Evolutionary conservation across 2,888 invertebrate genomes (phyloP), one percentile per base, ranked within the genome.

Genomic region (Corythucha ciliata): DNA sequence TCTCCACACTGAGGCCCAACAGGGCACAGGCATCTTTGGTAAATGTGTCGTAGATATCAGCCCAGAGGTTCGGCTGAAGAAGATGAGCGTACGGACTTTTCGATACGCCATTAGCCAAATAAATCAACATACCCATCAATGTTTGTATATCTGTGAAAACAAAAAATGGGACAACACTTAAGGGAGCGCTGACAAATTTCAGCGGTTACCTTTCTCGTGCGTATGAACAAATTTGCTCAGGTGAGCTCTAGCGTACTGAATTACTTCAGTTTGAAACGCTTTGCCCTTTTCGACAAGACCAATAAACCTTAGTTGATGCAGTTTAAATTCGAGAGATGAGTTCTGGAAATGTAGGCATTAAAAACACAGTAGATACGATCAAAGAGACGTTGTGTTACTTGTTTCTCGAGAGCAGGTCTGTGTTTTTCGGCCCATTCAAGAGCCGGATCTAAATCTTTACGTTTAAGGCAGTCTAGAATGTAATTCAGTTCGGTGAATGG

Each of bases 21-120:
- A 94, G 74, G 52, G 84, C 78, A 70, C 96, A 96, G 14, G 96
- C 90, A 70, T 96, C 96, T 62, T 83, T 78, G 24, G 89, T 80
- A 69, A 96, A 97, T 58, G 87, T 77, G 66, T 94, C 94, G 59
- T 84, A 82, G 16, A 88, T 83, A 64, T 91, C 90, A 1, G 74
- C 70, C 88, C 89, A 90, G 64, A 84, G 76, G 52, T 81, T 80
- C 10, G 80, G 75, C 61, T 83, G 81, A 25, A 85, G 71, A 48
- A 88, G 74, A 64, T 79, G 77, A 61, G 79, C 76, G 65, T 90
- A 91, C 0, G 89, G 89, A 10, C 88, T 88, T 46, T 76, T 77
- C 56, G 76, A 75, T 54, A 89, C 77, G n/a, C 86, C 88, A 62
- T 80, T 78, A 6, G 80, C 81, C 55, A 88, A 70, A 68, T 81